These are phyloP conservation scores for Porites evermanni DNA, from an alignment of 92 coral and sea anemone genomes.

Conservation along the genomic window DNA sequence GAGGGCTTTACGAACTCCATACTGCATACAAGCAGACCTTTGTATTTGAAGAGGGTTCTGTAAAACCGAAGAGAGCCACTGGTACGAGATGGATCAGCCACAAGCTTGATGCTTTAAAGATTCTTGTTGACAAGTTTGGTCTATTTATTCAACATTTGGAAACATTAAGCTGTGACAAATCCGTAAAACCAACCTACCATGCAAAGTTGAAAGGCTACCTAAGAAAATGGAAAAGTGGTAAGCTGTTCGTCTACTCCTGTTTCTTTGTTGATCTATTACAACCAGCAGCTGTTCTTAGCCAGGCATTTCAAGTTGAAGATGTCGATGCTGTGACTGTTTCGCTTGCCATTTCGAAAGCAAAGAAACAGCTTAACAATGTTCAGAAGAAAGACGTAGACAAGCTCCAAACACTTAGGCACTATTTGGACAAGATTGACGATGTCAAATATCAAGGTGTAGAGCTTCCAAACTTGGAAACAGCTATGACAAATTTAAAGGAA, in stretches of 20 bases:
- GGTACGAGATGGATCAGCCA: slow-evolving; percentile 67
- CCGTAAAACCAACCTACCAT: slow-evolving; percentile 51
- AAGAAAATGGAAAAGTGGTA: slow-evolving; percentile 46
- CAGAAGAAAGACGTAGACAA: neutral
- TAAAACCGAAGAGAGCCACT: slow-evolving; percentile 55
- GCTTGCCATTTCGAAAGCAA: slow-evolving; percentile 36
- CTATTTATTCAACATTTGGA: slow-evolving; percentile 56
- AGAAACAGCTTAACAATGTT: slow-evolving; percentile 40
- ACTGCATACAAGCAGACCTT: slow-evolving; percentile 37
- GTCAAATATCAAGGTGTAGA: slow-evolving; percentile 41
- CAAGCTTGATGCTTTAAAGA: slow-evolving; percentile 46
- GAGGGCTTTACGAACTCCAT: slow-evolving; percentile 54
- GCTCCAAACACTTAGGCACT: slow-evolving; percentile 43
- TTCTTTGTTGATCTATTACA: slow-evolving; percentile 59
- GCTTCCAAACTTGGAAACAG: slow-evolving; percentile 11
- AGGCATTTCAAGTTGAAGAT: slow-evolving; percentile 54
- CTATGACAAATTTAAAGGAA: slow-evolving; percentile 38
- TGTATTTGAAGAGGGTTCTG: slow-evolving; percentile 49
- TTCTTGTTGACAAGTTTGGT: slow-evolving; percentile 57
- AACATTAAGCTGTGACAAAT: slow-evolving; percentile 51
- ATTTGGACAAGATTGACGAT: slow-evolving; percentile 44
- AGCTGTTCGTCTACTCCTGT: slow-evolving; percentile 36
- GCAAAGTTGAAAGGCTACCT: slow-evolving; percentile 55
- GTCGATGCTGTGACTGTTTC: slow-evolving; percentile 54
- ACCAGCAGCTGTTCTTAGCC: slow-evolving; percentile 42